Evolutionary conservation across 2,888 invertebrate genomes (phyloP), one percentile per base, ranked within the genome.

Genomic region (Eupsilia transversa): DNA sequence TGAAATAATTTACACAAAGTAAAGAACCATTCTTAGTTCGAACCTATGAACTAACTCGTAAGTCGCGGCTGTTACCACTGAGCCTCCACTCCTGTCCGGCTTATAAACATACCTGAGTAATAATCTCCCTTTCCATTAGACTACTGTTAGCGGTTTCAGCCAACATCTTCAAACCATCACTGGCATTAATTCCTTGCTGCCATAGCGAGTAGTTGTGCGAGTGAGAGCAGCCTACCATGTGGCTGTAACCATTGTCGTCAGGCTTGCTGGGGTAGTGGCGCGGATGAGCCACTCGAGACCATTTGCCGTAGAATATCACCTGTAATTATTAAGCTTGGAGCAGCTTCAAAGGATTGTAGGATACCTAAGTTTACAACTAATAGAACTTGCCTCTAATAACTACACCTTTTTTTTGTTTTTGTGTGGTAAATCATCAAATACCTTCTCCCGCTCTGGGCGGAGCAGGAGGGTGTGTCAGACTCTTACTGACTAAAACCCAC

Each of bases 181-280:
- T 89, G 9, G 96, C 95, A 20, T 88, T 87, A 3, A 84, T 83
- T 0, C 93, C 94, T 43, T 88, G 90, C 54, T 93, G 85, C 96
- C 96, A 96, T 7, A 96, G 72, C 0, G 86, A 88, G 74, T 89
- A 94, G 52, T 91, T 81, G 76, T 80, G 90, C 2, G 89, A 90
- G 78, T 96, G 96, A 0, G 96, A 95, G 0, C 95, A 94, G 0
- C 96, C 96, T 0, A 96, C 89, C 94, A 96, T 93, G 82, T 94
- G 92, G 49, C 94, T 95, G 86, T 94, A 96, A 0, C 94, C 94
- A 46, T 95, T 96, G 30, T 94, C 94, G 54, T 95, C 95, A 0
- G 94, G 95, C 71, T 94, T 94, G 67, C 83, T 93, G 0, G 96
- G 96, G 76, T 95, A 96, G 77, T 93, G 89, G 0, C 90, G 92